phyloP scores from a whole-genome alignment of 1,140 invertebrate genomes.

The Diprion similis region DNA sequence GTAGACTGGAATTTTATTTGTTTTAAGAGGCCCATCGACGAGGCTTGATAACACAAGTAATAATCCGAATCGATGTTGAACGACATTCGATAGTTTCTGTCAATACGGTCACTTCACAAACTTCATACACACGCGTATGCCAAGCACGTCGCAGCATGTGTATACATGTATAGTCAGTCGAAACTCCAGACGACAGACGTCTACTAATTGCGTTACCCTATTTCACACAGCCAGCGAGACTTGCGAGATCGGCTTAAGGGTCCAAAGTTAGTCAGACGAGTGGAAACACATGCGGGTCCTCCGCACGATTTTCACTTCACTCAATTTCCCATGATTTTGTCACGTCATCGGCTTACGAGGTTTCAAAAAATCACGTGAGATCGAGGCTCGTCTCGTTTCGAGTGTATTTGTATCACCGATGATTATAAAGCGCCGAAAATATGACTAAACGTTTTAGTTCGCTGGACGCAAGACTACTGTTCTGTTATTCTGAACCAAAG shows the following conservation, averaged over 20 bases:
- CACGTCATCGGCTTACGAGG: too few relatives aligned
- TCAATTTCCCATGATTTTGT: too few relatives aligned
- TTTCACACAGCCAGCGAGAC: neutral
- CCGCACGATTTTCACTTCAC: too few relatives aligned
- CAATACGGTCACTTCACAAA: slow-evolving; percentile 35
- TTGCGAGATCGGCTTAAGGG: neutral
- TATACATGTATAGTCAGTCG: neutral
- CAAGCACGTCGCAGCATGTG: too few relatives aligned
- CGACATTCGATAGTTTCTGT: slow-evolving; percentile 41
- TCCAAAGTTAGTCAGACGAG: neutral
- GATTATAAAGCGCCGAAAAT: too few relatives aligned
- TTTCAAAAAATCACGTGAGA: too few relatives aligned
- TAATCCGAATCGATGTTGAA: slow-evolving; percentile 41
- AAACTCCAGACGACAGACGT: neutral
- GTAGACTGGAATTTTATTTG: slow-evolving; percentile 51
- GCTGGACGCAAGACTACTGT: too few relatives aligned
- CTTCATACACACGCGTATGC: too few relatives aligned
- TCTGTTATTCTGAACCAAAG: too few relatives aligned
- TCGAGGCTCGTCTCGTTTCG: too few relatives aligned
- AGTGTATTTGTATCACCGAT: too few relatives aligned
- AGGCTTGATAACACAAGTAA: slow-evolving; percentile 42
- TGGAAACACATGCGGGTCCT: neutral
- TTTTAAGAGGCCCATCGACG: slow-evolving; percentile 41
- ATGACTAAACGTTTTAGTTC: too few relatives aligned
- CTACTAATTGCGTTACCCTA: neutral